Base-by-base conservation (phyloP, 2,888 invertebrate species). In the Aphidoletes aphidimyza region DNA sequence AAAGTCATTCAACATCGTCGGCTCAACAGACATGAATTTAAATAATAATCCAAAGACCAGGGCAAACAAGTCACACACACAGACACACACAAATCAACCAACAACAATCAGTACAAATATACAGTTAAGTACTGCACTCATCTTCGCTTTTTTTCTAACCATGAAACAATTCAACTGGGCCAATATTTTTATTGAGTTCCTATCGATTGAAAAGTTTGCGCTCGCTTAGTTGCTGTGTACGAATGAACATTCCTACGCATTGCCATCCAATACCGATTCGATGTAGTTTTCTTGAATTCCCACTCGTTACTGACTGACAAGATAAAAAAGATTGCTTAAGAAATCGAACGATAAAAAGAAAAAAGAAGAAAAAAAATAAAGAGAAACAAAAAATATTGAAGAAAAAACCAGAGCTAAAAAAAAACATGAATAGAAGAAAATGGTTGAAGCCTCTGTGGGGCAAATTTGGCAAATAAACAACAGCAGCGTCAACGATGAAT, bases 381-480 rank as follows among this genome's bases (percentile, higher is more conserved):
- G n/a, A n/a, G n/a, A n/a, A n/a, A n/a, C n/a, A n/a, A n/a, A 9
- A 14, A 42, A 14, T 9, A 42, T 42, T 14, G 42, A 42, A 14
- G 8, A 42, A 42, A 42, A 42, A n/a, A n/a, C n/a, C n/a, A n/a
- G n/a, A n/a, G 47, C 2, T 17, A 47, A n/a, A 54, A 14, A 54
- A 1, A 54, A 6, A 14, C 3, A n/a, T 3, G 3, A 54, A 9
- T 5, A 22, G 2, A 22, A 69, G 14, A 34, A 69, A 34, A 69
- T 30, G 30, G 30, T 69, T 14, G 17, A 34, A 69, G 2, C 2
- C 8, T 22, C 14, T 6, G 14, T 30, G 69, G 11, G 30, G 34
- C n/a, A n/a, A 69, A 69, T 69, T 34, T 69, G 69, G 17, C 69
- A 69, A 69, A 69, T 69, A 69, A 30, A 69, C 34, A 14, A 69